Evolutionary conservation across 2,113 vertebrate genomes (phyloP).

Genomic region (Saccopteryx bilineata): DNA sequence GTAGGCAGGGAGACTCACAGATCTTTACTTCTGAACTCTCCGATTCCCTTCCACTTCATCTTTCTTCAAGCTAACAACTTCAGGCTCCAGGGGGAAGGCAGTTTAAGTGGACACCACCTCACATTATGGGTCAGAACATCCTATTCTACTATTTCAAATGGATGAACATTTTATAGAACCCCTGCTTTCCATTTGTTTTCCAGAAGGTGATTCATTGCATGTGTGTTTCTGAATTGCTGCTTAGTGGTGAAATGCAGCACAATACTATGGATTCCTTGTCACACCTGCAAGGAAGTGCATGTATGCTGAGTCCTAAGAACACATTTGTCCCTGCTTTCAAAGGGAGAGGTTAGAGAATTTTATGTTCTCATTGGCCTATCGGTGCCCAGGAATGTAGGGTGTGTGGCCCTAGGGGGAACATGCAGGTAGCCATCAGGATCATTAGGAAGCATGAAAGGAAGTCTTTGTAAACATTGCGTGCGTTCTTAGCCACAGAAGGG

Average conservation of each 20-base stretch:
- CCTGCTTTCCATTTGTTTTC: neutral
- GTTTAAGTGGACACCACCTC: neutral
- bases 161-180: neutral
- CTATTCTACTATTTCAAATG: neutral
- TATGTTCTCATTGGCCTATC: neutral
- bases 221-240: constrained; percentile 4
- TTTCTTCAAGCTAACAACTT: neutral
- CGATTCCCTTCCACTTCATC: neutral
- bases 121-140: neutral
- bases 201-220: neutral
- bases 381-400: neutral
- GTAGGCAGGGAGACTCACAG: neutral
- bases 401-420: neutral
- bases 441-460: constrained; percentile 43
- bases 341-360: neutral
- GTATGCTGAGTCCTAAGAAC: neutral
- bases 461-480: constrained; percentile 21
- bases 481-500: constrained; percentile 45
- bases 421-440: neutral
- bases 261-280: neutral
- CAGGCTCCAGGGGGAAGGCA: neutral
- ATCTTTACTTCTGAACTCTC: neutral
- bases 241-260: neutral
- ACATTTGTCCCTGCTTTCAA: neutral
- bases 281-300: neutral